These are phyloP conservation scores for Aptenodytes patagonicus DNA, from an alignment of 2,113 vertebrate species.

Conservation along the genomic window DNA sequence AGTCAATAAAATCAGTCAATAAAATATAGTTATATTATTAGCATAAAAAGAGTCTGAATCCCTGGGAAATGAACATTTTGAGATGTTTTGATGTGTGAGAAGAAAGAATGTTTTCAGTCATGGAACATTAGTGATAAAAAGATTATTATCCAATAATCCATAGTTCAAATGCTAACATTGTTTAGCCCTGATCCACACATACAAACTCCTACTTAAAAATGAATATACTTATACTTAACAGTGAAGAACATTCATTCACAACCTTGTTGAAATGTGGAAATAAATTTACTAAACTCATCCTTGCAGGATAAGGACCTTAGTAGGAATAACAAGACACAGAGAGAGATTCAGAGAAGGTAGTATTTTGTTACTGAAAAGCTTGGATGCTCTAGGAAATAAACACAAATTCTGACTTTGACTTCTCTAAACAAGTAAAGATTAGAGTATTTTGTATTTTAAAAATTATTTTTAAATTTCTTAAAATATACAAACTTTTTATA, in stretches of 20 bases:
- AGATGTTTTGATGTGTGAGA: neutral
- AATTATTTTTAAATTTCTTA: neutral
- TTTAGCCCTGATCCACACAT: neutral
- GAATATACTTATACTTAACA: neutral
- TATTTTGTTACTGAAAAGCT: neutral
- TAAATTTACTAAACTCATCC: neutral
- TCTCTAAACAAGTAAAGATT: neutral
- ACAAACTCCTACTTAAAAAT: neutral
- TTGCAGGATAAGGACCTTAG: neutral
- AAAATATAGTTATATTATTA: neutral
- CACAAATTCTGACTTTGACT: neutral
- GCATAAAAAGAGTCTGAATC: neutral
- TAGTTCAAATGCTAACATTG: neutral
- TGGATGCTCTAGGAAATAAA: neutral
- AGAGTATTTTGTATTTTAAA: neutral
- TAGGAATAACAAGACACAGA: neutral
- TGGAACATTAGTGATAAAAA: neutral
- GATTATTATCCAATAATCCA: neutral
- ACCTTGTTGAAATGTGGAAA: neutral
- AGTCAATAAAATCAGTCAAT: neutral
- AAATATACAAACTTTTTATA: neutral
- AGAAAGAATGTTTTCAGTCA: neutral
- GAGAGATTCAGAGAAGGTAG: rapidly evolving
- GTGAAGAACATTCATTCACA: neutral
- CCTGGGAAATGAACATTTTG: neutral